Evolutionary conservation across 2,113 vertebrate genomes (phyloP), one percentile per base, ranked within the genome.

Genomic region (Prinia subflava): DNA sequence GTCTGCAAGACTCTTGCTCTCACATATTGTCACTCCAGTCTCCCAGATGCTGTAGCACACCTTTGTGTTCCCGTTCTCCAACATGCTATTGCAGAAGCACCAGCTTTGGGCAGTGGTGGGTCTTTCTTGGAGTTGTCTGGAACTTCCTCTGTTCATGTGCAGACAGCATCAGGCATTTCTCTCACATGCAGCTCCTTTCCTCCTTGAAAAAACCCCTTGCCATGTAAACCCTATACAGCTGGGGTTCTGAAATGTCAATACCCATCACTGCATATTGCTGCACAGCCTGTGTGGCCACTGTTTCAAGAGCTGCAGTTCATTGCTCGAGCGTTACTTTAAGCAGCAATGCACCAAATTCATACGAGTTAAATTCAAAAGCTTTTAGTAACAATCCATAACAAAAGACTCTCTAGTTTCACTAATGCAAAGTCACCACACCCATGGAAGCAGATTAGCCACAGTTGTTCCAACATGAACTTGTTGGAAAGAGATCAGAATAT

Each of bases 21-120:
- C 69, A 15, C 6, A 2, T 25, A 17, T 67, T 52, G 19, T 60
- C 11, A 30, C 15, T 39, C 13, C 46, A 39, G 19, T 46, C 20
- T 68, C 28, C 28, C 28, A 75, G 39, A 39, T 52, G 14, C 13
- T 30, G 16, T 39, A 30, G 33, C 28, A 25, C 6, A n/a, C 6
- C 20, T 46, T 28, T 17, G 9, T 60, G 47, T 25, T 46, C 60
- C 20, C 9, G 13, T 60, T 60, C 20, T 75, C 53, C 52, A 64
- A 6, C 7, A 24, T 1, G 0, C 31, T 78, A 20, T 33, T 8
- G 2, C 6, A 42, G 33, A 33, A 25, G 6, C 0, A 0, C 18
- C 24, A 33, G 6, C 3, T 49, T 53, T 75, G 42, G 31, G 15
- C 11, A 59, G 60, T 0, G 0, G 3, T 3, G 1, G 3, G 21